Percentiles rank a stretch among this genome's conserved stretches.
phyloP scores from a whole-genome alignment of 2,888 invertebrate species.

The Pediacus dermestoides region DNA sequence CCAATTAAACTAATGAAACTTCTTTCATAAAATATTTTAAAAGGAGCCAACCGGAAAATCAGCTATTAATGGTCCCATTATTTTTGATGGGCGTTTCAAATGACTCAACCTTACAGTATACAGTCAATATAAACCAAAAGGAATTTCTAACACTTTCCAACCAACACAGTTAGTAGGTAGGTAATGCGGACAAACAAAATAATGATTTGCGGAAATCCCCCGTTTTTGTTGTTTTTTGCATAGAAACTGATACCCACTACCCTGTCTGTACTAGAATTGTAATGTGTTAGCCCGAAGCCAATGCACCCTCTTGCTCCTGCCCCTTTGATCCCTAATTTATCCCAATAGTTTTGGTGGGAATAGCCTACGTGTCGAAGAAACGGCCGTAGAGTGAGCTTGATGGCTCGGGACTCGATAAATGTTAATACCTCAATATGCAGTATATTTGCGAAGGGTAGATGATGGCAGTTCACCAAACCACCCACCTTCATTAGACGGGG shows the following conservation, averaged over 20 bases:
- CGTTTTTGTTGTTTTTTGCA: too few species aligned
- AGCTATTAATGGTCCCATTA: slow-evolving; percentile 4
- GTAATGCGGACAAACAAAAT: too few species aligned
- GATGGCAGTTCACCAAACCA: slow-evolving; percentile 31
- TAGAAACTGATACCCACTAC: too few species aligned
- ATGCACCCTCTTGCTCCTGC: too few species aligned
- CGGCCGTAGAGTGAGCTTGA: slow-evolving; percentile 25
- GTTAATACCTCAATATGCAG: slow-evolving; percentile 51
- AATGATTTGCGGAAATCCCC: too few species aligned
- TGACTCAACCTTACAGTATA: slow-evolving; percentile 2
- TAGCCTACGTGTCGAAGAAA: slow-evolving; percentile 35
- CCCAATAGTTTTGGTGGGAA: slow-evolving; percentile 33
- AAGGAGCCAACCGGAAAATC: slow-evolving; percentile 4
- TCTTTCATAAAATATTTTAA: slow-evolving; percentile 2
- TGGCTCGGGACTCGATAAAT: slow-evolving; percentile 45
- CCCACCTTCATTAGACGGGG: slow-evolving; percentile 4
- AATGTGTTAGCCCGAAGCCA: too few species aligned
- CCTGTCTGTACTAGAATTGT: too few species aligned
- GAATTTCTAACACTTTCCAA: background rate
- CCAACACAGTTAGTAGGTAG: too few species aligned
- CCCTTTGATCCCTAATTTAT: slow-evolving; percentile 37
- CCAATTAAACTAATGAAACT: slow-evolving; percentile 8
- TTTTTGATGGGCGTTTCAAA: slow-evolving; percentile 3
- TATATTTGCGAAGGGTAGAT: slow-evolving; percentile 46
- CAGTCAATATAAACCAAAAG: background rate